These are phyloP conservation scores for Diorhabda elongata DNA, from an alignment of 1,140 invertebrate species.

Conservation along the genomic window DNA sequence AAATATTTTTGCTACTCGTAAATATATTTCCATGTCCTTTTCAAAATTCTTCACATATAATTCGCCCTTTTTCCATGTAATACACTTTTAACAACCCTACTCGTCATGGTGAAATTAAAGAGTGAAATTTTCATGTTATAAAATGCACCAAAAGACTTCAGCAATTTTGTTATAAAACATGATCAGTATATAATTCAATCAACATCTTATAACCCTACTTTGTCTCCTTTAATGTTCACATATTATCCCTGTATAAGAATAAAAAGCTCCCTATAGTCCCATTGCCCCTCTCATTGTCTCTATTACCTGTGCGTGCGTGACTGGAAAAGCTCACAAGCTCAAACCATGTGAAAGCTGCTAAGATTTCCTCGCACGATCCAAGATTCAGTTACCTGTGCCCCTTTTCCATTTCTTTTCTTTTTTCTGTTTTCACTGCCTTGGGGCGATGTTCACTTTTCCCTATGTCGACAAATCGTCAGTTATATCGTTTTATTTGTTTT, in stretches of 20 bases:
- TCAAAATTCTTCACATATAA: too few species aligned
- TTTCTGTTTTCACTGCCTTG: background rate
- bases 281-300: constrained; percentile 13
- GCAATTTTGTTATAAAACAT: too few species aligned
- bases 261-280: constrained; percentile 10
- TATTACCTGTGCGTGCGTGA: constrained; percentile 17
- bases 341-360: constrained; percentile 9
- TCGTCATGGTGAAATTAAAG: too few species aligned
- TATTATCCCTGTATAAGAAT: constrained; percentile 1
- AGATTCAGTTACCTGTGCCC: constrained; percentile 19
- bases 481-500: constrained; percentile 13
- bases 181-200: too few species aligned
- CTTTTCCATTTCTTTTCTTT: background rate
- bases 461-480: constrained; percentile 7
- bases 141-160: too few species aligned
- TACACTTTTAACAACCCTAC: too few species aligned
- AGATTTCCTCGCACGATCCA: constrained; percentile 16
- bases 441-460: constrained; percentile 12
- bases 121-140: too few species aligned
- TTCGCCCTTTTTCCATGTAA: too few species aligned
- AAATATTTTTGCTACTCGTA: too few species aligned
- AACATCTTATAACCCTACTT: background rate
- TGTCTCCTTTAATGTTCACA: background rate
- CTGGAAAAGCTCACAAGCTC: constrained; percentile 11
- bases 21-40: too few species aligned